Percentiles rank a stretch among this genome's conserved stretches.
Conservation (phyloP, 2,888 invertebrate species). For the Dicycla oo region DNA sequence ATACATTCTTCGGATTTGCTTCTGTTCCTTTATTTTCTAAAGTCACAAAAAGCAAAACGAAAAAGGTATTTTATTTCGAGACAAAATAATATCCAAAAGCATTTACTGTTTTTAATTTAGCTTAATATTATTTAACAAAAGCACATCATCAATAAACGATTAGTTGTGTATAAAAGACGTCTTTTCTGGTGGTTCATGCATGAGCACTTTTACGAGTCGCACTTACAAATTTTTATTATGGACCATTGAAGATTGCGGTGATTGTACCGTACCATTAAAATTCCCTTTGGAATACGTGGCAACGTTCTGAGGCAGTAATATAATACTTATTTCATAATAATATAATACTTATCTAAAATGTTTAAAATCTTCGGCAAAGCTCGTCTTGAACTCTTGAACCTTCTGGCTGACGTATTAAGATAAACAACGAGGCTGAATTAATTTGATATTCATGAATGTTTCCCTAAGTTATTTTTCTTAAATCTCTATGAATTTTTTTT, state of each 20-base stretch:
- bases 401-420: not conserved
- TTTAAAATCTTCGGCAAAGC: conserved; percentile 6
- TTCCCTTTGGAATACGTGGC: conserved; percentile 22
- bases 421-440: conserved; percentile 6
- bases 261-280: conserved; percentile 25
- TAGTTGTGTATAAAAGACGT: conserved; percentile 7
- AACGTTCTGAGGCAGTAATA: conserved; percentile 1
- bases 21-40: not conserved
- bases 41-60: not conserved
- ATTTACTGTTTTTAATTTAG: not conserved
- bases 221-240: conserved; percentile 13
- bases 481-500: too few species aligned
- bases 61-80: not conserved
- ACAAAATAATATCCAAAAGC: not conserved
- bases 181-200: not conserved
- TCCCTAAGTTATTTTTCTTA: not conserved
- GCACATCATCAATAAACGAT: not conserved
- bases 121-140: not conserved
- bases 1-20: not conserved
- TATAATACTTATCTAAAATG: conserved; percentile 16
- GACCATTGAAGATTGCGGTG: not conserved
- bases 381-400: conserved; percentile 1
- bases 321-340: conserved; percentile 7
- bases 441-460: conserved; percentile 7
- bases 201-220: conserved; percentile 21